These are phyloP conservation scores for Acanthiza pusilla DNA, from an alignment of 2,797 vertebrate genomes.

Conservation along the genomic window DNA sequence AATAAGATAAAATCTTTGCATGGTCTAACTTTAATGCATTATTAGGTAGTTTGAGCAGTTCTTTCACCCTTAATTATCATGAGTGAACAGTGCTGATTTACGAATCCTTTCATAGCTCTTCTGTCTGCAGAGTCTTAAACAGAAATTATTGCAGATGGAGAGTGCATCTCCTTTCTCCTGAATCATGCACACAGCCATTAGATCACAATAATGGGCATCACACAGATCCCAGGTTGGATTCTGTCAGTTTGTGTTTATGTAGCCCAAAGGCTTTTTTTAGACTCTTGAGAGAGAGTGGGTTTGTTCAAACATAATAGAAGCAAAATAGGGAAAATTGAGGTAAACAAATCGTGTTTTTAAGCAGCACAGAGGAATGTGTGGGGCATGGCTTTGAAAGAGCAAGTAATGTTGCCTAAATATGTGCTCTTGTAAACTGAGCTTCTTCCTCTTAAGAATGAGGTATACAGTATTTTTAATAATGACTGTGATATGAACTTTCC, in stretches of 20 bases:
- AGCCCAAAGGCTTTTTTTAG: neutral
- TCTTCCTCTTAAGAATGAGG: neutral
- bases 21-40: neutral
- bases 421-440: neutral
- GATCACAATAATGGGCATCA: neutral
- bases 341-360: neutral
- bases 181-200: neutral
- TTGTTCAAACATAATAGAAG: neutral
- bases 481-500: neutral
- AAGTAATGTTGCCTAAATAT: neutral
- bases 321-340: neutral
- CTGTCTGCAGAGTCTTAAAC: neutral
- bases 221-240: neutral
- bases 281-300: neutral
- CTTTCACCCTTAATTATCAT: neutral
- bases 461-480: neutral
- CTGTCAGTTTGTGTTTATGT: neutral
- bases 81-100: neutral
- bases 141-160: neutral
- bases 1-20: neutral
- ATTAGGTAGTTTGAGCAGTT: neutral
- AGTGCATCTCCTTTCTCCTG: neutral
- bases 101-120: neutral
- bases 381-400: neutral
- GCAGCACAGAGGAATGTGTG: neutral